Evolutionary conservation across 2,888 invertebrate species (phyloP), one percentile per base, ranked within the genome.

Genomic region (Tupiocoris notatus): DNA sequence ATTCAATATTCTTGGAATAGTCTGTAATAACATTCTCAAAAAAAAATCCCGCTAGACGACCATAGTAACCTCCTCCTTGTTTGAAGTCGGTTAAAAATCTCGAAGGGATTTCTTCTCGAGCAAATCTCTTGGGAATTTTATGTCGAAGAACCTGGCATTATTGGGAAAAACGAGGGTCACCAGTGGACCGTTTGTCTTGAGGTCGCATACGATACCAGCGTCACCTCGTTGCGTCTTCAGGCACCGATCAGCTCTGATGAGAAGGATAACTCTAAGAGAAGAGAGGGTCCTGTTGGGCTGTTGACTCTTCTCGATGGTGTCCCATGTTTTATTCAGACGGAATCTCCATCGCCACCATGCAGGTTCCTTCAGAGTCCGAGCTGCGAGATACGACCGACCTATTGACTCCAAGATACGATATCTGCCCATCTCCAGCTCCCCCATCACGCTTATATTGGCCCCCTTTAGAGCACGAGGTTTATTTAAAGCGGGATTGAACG

Each of bases 391-490:
- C 66, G 56, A 66, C 66, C 66, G 56, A 66, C 66, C 66, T 66
- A 66, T 66, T 66, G 66, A 66, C 66, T 56, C 56, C 56, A 56
- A 66, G 66, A 66, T 66, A 66, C 66, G 66, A 66, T 66, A 66
- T 54, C 66, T 66, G 25, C 66, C 56, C 54, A 21, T 23, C 64
- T 63, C 22, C 16, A 18, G 25, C 65, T 25, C 25, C 63, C 39
- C 25, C 65, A 54, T 1, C 66, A 54, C 66, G 56, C 56, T 56
- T 56, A 54, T 66, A 66, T 56, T 20, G 56, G 18, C 20, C 23
- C 25, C 18, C 39, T 21, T 66, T 54, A 17, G 66, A 54, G 7
- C 59, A 2, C 12, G 12, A 39, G 39, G 39, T 39, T 39, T 39
- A 39, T 39, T 39, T 39, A 39, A 39, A 39, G 6, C 12, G 39